Evolutionary conservation across 2,797 vertebrate genomes (phyloP).

Genomic region (Xiphorhynchus erythropygius): DNA sequence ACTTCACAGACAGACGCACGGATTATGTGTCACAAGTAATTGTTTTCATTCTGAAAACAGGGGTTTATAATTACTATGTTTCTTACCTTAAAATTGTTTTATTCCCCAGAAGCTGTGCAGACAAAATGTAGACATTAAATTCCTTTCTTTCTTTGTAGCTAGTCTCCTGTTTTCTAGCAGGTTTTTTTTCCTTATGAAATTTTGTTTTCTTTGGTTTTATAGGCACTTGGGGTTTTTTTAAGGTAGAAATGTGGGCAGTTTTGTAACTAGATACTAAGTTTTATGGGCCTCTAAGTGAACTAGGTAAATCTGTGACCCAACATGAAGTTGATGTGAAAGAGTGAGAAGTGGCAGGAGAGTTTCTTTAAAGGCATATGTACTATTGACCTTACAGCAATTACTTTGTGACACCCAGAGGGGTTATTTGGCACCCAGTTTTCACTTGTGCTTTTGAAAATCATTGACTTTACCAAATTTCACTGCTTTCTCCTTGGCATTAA

Average conservation of each 20-base stretch:
- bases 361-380: fast-evolving
- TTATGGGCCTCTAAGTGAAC: not conserved
- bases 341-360: not conserved
- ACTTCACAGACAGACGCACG: fast-evolving
- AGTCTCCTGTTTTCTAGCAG: not conserved
- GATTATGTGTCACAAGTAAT: fast-evolving
- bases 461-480: not conserved
- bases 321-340: not conserved
- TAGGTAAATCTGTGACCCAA: not conserved
- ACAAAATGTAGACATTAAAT: not conserved
- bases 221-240: fast-evolving
- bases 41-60: not conserved
- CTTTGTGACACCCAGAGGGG: not conserved
- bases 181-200: not conserved
- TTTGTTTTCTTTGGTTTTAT: not conserved
- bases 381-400: fast-evolving
- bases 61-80: not conserved
- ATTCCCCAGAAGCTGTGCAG: not conserved
- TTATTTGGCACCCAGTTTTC: not conserved
- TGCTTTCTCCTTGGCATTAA: not conserved
- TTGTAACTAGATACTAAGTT: not conserved
- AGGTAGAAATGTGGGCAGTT: not conserved
- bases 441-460: not conserved
- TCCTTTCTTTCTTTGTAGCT: not conserved
- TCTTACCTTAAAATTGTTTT: not conserved